phyloP scores from a whole-genome alignment of 2,888 invertebrate species.

The Catonia carolina region DNA sequence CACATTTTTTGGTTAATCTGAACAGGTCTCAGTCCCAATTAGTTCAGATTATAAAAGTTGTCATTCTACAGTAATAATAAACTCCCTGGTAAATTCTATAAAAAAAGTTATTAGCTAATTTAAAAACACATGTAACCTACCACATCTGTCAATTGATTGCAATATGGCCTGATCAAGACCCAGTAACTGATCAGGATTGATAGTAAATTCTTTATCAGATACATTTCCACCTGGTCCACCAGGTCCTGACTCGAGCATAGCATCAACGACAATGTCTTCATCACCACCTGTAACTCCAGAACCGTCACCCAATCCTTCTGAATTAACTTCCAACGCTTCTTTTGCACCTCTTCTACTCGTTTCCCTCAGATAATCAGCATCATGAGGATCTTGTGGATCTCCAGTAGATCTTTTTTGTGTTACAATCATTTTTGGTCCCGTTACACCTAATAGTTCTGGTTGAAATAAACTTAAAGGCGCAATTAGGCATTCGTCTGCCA shows the following conservation, averaged over 20 bases:
- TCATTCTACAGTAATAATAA: too few species aligned
- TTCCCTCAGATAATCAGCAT: constrained; percentile 85
- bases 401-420: constrained; percentile 63
- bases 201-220: constrained; percentile 55
- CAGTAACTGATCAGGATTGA: constrained; percentile 71
- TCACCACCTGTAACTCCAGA: constrained; percentile 44
- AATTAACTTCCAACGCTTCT: constrained; percentile 45
- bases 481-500: constrained; percentile 88
- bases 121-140: too few species aligned
- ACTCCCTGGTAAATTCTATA: too few species aligned
- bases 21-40: too few species aligned
- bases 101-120: too few species aligned
- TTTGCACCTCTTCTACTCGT: constrained; percentile 64
- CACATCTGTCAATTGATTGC: constrained; percentile 85
- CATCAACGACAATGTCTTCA: constrained; percentile 68
- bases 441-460: constrained; percentile 80
- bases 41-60: too few species aligned
- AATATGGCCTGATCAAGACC: constrained; percentile 86
- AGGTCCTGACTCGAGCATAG: constrained; percentile 41
- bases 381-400: constrained; percentile 89
- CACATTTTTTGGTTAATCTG: too few species aligned
- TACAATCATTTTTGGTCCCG: constrained; percentile 64
- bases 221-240: constrained; percentile 43
- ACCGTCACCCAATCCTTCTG: constrained; percentile 37
- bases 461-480: constrained; percentile 84